phyloP scores from a whole-genome alignment of 2,888 invertebrate genomes.

The Caenorhabditis sinica region DNA sequence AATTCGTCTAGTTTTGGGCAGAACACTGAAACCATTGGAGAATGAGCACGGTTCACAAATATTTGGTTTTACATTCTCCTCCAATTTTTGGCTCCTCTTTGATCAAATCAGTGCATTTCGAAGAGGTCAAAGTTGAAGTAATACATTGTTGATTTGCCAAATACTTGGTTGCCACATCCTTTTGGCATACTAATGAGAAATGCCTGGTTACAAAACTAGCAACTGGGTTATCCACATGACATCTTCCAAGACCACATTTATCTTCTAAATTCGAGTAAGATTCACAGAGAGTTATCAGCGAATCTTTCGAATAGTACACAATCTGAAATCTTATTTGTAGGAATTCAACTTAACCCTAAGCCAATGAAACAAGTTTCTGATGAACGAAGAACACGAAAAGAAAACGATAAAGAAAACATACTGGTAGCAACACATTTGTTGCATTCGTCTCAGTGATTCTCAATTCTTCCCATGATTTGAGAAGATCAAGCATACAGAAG shows the following conservation, averaged over 20 bases:
- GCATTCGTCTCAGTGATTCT: conserved; percentile 53
- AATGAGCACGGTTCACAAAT: neutral
- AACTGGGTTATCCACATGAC: conserved; percentile 48
- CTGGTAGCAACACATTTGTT: conserved; percentile 59
- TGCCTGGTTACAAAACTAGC: conserved; percentile 52
- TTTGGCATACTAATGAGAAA: conserved; percentile 47
- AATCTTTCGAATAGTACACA: conserved; percentile 57
- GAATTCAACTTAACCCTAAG: neutral
- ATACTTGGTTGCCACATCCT: conserved; percentile 20
- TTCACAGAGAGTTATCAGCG: conserved; percentile 49
- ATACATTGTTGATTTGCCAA: conserved; percentile 53
- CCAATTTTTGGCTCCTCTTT: conserved; percentile 55
- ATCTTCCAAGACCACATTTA: conserved; percentile 49
- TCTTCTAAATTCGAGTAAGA: conserved; percentile 43
- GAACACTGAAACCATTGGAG: conserved; percentile 37
- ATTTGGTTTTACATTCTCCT: conserved; percentile 39
- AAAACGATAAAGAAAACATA: conserved; percentile 37
- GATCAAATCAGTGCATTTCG: conserved; percentile 51
- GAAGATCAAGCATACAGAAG: conserved; percentile 61
- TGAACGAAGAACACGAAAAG: conserved; percentile 23
- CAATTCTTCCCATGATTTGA: conserved; percentile 62
- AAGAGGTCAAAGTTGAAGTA: conserved; percentile 8
- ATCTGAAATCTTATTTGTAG: conserved; percentile 27
- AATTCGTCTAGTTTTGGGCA: conserved; percentile 61
- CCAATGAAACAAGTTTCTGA: conserved; percentile 12